Evolutionary conservation across 2,113 vertebrate species (phyloP), one percentile per base, ranked within the genome.

Genomic region (Python bivittatus): DNA sequence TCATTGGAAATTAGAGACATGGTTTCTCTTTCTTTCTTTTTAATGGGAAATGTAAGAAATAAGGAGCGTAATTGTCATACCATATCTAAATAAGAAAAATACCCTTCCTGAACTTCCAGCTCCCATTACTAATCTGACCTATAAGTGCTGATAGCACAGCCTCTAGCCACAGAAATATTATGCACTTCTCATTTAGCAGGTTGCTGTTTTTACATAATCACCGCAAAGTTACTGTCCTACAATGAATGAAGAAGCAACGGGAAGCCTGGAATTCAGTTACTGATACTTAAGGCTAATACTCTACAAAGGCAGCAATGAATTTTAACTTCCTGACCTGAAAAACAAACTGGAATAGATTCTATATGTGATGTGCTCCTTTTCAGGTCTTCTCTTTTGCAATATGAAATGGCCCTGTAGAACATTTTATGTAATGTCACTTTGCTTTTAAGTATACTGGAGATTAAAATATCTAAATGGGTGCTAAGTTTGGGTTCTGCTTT

Each of bases 241-340:
- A 95, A 90, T 53, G 90, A 96, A 94, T 95, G 96, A 95, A 96
- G 96, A 96, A 97, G 97, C 97, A 97, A 96, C 48, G 91, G 93
- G 91, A 95, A 92, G 93, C 92, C 90, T 90, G 58, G 86, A 79
- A 48, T 42, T 88, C 10, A 42, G 29, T 57, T 48, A 60, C 22
- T 88, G 53, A 58, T 27, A 29, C 38, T 68, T 89, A 57, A 22
- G 15, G 61, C 42, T 42, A 79, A 42, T 33, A 61, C 2, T 53
- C 52, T 56, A 86, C 20, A 72, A 68, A 88, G n/a, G 15, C 52
- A 87, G 52, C 56, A 52, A 38, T 92, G 83, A 88, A 88, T 92
- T 56, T 83, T 87, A 90, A 8, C 23, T 64, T 54, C 88, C 64
- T 64, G 38, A 58, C 48, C 48, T 58, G 38, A 15, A 60, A 88